These are phyloP conservation scores for Schizotus pectinicornis DNA, from an alignment of 2,888 invertebrate species.

Conservation along the genomic window DNA sequence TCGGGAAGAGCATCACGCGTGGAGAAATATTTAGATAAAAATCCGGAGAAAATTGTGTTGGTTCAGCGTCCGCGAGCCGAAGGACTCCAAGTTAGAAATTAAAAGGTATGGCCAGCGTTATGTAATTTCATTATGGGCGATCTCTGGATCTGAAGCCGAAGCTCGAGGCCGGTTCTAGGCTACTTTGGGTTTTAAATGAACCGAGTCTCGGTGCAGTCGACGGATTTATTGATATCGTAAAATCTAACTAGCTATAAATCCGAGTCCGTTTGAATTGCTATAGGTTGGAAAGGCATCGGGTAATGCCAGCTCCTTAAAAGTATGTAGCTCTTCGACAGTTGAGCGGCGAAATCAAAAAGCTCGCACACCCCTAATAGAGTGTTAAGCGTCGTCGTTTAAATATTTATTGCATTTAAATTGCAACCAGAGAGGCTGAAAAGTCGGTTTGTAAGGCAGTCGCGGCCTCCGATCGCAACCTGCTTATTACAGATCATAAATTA, in stretches of 20 bases:
- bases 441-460: slow-evolving; percentile 13
- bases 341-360: slow-evolving; percentile 10
- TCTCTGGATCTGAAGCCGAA: slow-evolving; percentile 3
- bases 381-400: slow-evolving; percentile 17
- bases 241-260: slow-evolving; percentile 25
- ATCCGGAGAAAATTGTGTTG: too few relatives aligned
- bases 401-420: slow-evolving; percentile 20
- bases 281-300: slow-evolving; percentile 5
- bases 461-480: slow-evolving; percentile 25
- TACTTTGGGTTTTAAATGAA: slow-evolving; percentile 22
- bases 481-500: slow-evolving; percentile 30
- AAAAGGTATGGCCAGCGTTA: too few relatives aligned
- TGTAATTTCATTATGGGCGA: background rate
- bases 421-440: slow-evolving; percentile 15
- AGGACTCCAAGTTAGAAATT: too few relatives aligned
- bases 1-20: too few relatives aligned
- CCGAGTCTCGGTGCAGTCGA: slow-evolving; percentile 7
- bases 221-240: slow-evolving; percentile 25
- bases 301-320: slow-evolving; percentile 14
- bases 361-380: slow-evolving; percentile 21
- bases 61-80: too few relatives aligned
- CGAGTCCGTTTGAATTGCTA: slow-evolving; percentile 15
- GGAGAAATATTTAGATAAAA: too few relatives aligned
- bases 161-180: slow-evolving; percentile 6
- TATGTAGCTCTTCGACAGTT: background rate